Evolutionary conservation across 2,113 vertebrate genomes (phyloP).

Genomic region (Cisticola juncidis): DNA sequence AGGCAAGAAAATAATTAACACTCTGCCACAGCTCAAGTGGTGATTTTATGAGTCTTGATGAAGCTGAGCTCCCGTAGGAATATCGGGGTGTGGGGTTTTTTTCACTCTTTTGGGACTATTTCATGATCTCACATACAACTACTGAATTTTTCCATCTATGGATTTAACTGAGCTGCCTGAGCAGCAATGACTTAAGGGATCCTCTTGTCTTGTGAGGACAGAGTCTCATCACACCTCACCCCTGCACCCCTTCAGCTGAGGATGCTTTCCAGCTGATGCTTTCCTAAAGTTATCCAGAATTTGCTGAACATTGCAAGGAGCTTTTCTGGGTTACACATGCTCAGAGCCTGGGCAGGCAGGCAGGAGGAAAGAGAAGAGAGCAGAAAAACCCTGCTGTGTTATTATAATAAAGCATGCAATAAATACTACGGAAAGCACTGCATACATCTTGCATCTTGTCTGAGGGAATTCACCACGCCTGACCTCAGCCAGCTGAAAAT

Average conservation of each 20-base stretch:
- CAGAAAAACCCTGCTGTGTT: not conserved
- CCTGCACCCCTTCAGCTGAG: not conserved
- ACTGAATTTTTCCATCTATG: not conserved
- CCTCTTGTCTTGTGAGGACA: not conserved
- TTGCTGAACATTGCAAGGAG: not conserved
- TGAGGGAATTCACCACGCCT: not conserved
- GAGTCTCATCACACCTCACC: not conserved
- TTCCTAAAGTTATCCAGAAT: not conserved
- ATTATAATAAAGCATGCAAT: rapidly evolving
- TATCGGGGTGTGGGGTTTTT: not conserved
- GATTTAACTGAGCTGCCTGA: not conserved
- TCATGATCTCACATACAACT: not conserved
- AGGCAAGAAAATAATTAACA: slow-evolving; percentile 17
- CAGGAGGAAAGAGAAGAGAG: not conserved
- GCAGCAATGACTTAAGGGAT: not conserved
- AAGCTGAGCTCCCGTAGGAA: not conserved
- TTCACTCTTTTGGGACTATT: not conserved
- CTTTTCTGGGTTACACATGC: not conserved
- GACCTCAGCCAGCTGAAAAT: not conserved
- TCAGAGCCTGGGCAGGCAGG: not conserved
- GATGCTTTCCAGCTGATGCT: not conserved
- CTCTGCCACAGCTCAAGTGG: not conserved
- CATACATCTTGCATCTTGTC: not conserved
- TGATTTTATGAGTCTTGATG: not conserved
- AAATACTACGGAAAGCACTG: not conserved